Conservation (phyloP, 2,888 invertebrate species). For the Ramazzottius varieornatus region DNA sequence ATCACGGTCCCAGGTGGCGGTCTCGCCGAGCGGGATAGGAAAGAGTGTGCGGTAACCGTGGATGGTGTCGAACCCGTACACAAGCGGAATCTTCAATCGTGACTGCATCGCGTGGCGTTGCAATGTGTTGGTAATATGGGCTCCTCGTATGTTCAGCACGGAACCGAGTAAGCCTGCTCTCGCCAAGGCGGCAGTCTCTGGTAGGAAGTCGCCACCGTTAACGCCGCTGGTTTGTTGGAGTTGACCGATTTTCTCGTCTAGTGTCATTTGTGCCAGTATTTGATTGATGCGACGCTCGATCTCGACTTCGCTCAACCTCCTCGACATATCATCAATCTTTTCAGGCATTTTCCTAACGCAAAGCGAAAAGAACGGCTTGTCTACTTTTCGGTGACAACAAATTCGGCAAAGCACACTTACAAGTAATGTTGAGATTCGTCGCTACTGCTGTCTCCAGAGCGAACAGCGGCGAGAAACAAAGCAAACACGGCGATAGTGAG, state of each 20-base stretch:
- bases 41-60: constrained; percentile 7
- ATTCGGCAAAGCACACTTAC: too few relatives aligned
- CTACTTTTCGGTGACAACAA: too few relatives aligned
- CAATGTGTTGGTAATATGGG: neutral
- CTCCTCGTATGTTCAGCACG: neutral
- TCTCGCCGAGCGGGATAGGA: constrained; percentile 5
- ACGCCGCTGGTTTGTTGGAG: neutral
- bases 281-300: neutral
- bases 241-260: constrained; percentile 7
- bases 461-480: too few relatives aligned
- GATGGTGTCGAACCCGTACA: constrained; percentile 6
- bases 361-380: too few relatives aligned
- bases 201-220: neutral
- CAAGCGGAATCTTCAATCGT: constrained; percentile 5
- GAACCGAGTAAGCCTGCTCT: neutral
- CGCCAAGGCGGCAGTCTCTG: neutral
- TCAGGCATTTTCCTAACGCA: too few relatives aligned
- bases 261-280: constrained; percentile 4
- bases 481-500: too few relatives aligned
- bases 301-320: neutral
- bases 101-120: neutral
- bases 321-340: too few relatives aligned
- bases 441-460: too few relatives aligned
- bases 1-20: constrained; percentile 5
- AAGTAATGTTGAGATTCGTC: too few relatives aligned